These are phyloP conservation scores for Cephus cinctus DNA, from an alignment of 1,140 invertebrate species.

Conservation along the genomic window DNA sequence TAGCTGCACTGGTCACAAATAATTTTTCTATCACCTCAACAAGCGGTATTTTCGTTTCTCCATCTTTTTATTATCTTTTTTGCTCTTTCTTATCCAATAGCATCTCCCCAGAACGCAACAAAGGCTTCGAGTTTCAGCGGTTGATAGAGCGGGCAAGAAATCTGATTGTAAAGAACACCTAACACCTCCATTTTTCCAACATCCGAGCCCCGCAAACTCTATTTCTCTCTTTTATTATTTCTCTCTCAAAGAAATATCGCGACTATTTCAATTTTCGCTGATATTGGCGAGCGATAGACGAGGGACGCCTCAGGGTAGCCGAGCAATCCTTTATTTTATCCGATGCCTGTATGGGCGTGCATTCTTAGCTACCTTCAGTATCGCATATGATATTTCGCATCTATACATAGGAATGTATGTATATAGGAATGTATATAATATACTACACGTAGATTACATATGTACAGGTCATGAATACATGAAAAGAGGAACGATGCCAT, in stretches of 20 bases:
- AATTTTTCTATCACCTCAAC: no score
- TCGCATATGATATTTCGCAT: conserved; percentile 15
- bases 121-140: conserved; percentile 31
- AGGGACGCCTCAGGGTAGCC: conserved; percentile 27
- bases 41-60: no score
- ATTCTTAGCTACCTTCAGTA: conserved; percentile 18
- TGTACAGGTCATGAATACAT: conserved; percentile 14
- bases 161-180: conserved; percentile 42
- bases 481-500: conserved; percentile 14
- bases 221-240: conserved; percentile 38
- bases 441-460: conserved; percentile 15
- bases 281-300: conserved; percentile 46
- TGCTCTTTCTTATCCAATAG: no score
- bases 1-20: no score
- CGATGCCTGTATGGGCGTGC: conserved; percentile 17
- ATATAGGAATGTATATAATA: conserved; percentile 1
- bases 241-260: conserved; percentile 40
- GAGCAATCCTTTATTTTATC: conserved; percentile 42
- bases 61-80: no score
- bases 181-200: conserved; percentile 38
- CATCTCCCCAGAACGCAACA: conserved; percentile 25
- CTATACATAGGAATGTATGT: background rate
- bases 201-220: conserved; percentile 26
- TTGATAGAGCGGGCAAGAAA: conserved; percentile 40
- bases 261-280: conserved; percentile 49